Evolutionary conservation across 2,113 vertebrate species (phyloP), one percentile per base, ranked within the genome.

Genomic region (Lepidiolamprologus cunningtoni): DNA sequence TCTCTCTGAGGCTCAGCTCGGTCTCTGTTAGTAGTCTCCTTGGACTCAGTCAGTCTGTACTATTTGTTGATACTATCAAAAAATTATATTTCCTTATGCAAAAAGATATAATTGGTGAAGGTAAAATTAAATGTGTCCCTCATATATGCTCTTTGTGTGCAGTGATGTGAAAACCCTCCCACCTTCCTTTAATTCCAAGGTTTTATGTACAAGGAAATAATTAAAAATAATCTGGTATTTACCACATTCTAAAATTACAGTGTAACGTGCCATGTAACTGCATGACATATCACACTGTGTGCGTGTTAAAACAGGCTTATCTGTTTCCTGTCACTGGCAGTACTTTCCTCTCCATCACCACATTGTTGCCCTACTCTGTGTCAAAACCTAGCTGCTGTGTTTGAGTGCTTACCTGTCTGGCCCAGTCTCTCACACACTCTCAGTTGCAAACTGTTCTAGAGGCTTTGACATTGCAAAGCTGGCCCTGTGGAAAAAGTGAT

Each of bases 1-100:
- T 73, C 73, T 76, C 63, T 52, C 80, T 40, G 47, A 4, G 47
- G 42, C 76, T 79, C 81, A 50, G 54, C 17, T 23, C 21, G n/a
- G 17, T 53, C 31, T 52, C 16, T 53, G 57, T 84, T 52, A 10
- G 81, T 33, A 2, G 7, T 83, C 17, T 52, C 40, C 89, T 86
- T 52, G 82, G 63, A 57, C 47, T 80, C 8, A 37, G 4, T 79
- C 37, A 47, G 4, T 76, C 71, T 50, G 4, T 12, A 76, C 16
- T 76, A 50, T 76, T 19, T 76, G 71, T 47, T 47, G 14, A 19
- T 28, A 8, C 13, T 28, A 26, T 76, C 21, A 71, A 71, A 45
- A 17, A 45, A 0, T 0, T 71, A 7, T 2, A 5, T 73, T 73
- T 16, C 8, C 23, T 47, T 76, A 3, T 47, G 14, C 23, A 76